phyloP scores from a whole-genome alignment of 2,113 vertebrate genomes.

The Microtus pennsylvanicus region DNA sequence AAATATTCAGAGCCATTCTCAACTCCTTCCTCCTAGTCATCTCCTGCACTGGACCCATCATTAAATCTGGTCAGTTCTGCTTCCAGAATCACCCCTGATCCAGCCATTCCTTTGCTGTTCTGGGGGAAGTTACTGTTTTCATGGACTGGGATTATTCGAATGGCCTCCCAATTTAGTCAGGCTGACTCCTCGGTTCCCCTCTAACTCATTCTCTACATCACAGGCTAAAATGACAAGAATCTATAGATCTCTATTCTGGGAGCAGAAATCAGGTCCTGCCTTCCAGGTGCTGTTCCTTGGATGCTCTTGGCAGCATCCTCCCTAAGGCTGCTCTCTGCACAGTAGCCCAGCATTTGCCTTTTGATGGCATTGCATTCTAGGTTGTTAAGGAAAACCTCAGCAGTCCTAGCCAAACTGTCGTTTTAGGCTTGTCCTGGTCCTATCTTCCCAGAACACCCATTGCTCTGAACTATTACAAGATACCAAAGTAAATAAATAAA shows the following conservation, averaged over 20 bases:
- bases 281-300: background rate
- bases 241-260: background rate
- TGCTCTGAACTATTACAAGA: background rate
- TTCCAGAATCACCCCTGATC: constrained; percentile 1
- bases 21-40: background rate
- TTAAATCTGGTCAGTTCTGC: background rate
- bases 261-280: background rate
- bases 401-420: background rate
- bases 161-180: background rate
- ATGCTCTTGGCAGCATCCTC: background rate
- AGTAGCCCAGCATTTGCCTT: background rate
- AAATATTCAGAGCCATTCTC: background rate
- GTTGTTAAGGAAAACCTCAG: background rate
- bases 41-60: background rate
- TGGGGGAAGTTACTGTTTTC: background rate
- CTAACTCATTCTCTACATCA: background rate
- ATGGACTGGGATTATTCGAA: background rate
- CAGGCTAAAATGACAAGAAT: background rate
- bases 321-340: background rate
- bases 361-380: background rate
- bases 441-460: background rate
- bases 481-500: no score
- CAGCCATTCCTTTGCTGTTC: background rate
- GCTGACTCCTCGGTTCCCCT: background rate
- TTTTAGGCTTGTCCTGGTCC: background rate